Evolutionary conservation across 2,113 vertebrate species (phyloP).

Genomic region (Brachyhypopomus gauderio): DNA sequence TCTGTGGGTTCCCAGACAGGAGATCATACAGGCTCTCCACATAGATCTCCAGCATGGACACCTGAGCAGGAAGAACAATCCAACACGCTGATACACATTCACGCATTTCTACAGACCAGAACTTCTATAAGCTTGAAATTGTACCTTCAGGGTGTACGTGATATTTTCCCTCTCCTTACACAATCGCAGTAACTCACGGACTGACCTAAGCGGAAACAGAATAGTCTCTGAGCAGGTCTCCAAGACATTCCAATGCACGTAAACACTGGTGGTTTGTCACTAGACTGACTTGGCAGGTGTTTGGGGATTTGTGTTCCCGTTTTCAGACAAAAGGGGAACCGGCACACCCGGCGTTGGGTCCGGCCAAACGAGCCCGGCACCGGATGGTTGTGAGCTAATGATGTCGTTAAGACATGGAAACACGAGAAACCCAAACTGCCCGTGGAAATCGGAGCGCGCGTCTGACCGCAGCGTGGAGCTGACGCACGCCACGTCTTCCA

Average conservation of each 20-base stretch:
- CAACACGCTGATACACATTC: background rate
- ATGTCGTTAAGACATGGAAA: background rate
- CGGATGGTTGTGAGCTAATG: background rate
- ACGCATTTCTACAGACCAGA: background rate
- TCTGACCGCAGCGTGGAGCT: slow-evolving; percentile 6
- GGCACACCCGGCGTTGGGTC: background rate
- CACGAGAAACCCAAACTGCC: slow-evolving; percentile 11
- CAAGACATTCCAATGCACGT: background rate
- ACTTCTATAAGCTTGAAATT: background rate
- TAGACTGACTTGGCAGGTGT: background rate
- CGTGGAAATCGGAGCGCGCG: slow-evolving; percentile 45
- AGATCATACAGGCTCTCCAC: slow-evolving; percentile 70
- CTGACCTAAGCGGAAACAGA: slow-evolving; percentile 58
- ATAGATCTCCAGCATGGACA: slow-evolving; percentile 74
- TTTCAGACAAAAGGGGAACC: background rate
- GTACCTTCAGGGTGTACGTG: slow-evolving; percentile 67
- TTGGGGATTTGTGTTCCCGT: background rate
- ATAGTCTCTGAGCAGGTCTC: background rate
- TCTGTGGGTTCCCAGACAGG: slow-evolving; percentile 51
- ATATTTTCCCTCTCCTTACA: slow-evolving; percentile 67
- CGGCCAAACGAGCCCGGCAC: background rate
- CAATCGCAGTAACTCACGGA: slow-evolving; percentile 66
- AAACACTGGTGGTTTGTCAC: background rate
- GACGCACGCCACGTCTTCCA: background rate
- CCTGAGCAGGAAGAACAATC: slow-evolving; percentile 50